Percentiles rank a stretch among this genome's conserved stretches.
These are phyloP conservation scores for Oncopeltus fasciatus DNA, from an alignment of 1,140 invertebrate genomes.

Conservation along the genomic window DNA sequence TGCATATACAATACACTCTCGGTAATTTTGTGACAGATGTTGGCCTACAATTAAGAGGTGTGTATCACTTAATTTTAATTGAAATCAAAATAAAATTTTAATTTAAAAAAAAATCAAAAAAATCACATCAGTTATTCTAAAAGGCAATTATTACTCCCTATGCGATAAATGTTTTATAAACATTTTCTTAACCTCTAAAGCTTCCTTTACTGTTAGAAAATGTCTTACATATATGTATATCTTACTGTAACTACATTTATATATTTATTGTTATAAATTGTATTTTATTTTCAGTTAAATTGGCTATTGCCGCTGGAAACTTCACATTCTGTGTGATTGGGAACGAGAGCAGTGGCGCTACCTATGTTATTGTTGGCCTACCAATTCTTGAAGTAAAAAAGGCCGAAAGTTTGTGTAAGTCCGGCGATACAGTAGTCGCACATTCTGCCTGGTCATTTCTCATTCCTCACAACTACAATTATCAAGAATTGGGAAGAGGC, in stretches of 20 bases:
- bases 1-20: constrained; percentile 46
- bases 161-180: constrained; percentile 31
- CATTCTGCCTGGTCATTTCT: constrained; percentile 9
- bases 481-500: not conserved
- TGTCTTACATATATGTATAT: not conserved
- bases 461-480: constrained; percentile 9
- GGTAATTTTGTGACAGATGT: constrained; percentile 42
- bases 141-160: too few species aligned
- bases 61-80: too few species aligned
- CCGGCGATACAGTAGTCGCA: constrained; percentile 17
- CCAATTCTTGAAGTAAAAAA: constrained; percentile 45
- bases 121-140: too few species aligned
- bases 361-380: constrained; percentile 39
- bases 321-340: constrained; percentile 42
- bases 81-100: too few species aligned
- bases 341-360: constrained; percentile 34
- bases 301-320: constrained; percentile 44
- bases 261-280: too few species aligned
- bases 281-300: constrained; percentile 35
- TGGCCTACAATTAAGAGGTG: constrained; percentile 30
- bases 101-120: too few species aligned
- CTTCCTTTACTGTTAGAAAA: constrained; percentile 8
- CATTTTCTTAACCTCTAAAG: constrained; percentile 28
- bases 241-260: too few species aligned
- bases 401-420: constrained; percentile 13